Percentiles rank a stretch among this genome's conserved stretches.
phyloP scores from a whole-genome alignment of 2,113 vertebrate species.

The Microcebus jonahi region DNA sequence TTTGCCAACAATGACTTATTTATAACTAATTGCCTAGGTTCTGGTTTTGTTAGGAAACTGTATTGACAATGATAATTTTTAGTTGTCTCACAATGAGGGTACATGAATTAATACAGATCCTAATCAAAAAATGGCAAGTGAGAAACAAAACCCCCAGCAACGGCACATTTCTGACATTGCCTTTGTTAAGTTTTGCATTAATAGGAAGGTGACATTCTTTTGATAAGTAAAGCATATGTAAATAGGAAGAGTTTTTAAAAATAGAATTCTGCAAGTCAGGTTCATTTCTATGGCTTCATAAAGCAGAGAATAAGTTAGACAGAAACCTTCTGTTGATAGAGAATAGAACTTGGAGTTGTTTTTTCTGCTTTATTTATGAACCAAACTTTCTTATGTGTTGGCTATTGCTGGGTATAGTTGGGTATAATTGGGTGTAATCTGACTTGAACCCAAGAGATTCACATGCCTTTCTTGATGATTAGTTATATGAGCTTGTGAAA shows the following conservation, averaged over 20 bases:
- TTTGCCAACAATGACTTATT: slow-evolving; percentile 76
- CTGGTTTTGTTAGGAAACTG: slow-evolving; percentile 69
- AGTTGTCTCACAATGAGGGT: slow-evolving; percentile 70
- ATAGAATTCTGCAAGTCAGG: slow-evolving; percentile 73
- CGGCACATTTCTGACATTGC: slow-evolving; percentile 60
- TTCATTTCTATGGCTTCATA: slow-evolving; percentile 69
- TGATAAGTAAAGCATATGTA: slow-evolving; percentile 70
- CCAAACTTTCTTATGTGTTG: slow-evolving; percentile 55
- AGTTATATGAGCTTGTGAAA: slow-evolving; percentile 72
- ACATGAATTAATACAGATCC: slow-evolving; percentile 72
- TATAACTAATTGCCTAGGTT: slow-evolving; percentile 73
- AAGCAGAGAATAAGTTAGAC: slow-evolving; percentile 75
- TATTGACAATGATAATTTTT: slow-evolving; percentile 77
- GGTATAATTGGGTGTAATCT: not conserved
- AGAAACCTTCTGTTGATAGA: slow-evolving; percentile 75
- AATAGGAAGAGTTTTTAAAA: slow-evolving; percentile 75
- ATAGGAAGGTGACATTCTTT: slow-evolving; percentile 75
- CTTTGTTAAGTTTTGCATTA: slow-evolving; percentile 75
- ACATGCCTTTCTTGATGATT: not conserved
- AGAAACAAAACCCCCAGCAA: slow-evolving; percentile 61
- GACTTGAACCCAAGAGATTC: slow-evolving; percentile 42
- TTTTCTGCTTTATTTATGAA: slow-evolving; percentile 70
- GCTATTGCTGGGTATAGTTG: not conserved
- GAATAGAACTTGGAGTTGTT: slow-evolving; percentile 74
- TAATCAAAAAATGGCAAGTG: slow-evolving; percentile 60